Evolutionary conservation across 2,797 vertebrate genomes (phyloP), one percentile per base, ranked within the genome.

Genomic region (Gorsachius magnificus): DNA sequence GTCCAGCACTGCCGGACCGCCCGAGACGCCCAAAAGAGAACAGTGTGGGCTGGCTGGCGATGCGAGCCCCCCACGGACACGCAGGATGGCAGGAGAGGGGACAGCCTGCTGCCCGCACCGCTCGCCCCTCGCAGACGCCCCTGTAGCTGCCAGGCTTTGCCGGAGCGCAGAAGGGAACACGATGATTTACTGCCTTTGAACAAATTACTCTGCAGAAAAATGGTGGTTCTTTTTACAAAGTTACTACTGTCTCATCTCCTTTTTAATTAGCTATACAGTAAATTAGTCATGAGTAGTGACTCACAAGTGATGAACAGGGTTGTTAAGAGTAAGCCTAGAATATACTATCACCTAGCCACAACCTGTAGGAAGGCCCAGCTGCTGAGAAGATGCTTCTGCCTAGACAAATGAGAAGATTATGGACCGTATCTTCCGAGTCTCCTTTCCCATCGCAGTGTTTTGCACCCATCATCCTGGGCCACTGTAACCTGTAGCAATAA

Each of bases 11-110:
- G 4, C 0, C 5, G 66, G 12, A 46, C 65, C 51, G 65, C 54
- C 65, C 12, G 58, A 35, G 50, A 25, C 35, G 75, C 53, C 35
- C 8, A 4, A 46, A 48, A 53, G 38, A 35, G 60, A 65, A 21
- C 15, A 21, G 14, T 1, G 25, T 3, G 29, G 45, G 28, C 7
- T 0, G 2, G 57, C 50, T 51, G 0, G 0, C 1, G 36, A 41
- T 4, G 25, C 31, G 36, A 57, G 36, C 46, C 56, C 46, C 53
- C 2, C 16, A 0, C 0, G 12, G 45, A 14, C 51, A 18, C 19
- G 5, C 1, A 5, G 9, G 31, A 13, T 3, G 17, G 58, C 43
- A 41, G 56, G 70, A 41, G 70, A 60, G 20, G 19, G 70, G 33
- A 12, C 26, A 31, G 76, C 12, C 22, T 2, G 9, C 2, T 0